Evolutionary conservation across 2,113 vertebrate genomes (phyloP), one percentile per base, ranked within the genome.

Genomic region (Acrocephalus kingi): DNA sequence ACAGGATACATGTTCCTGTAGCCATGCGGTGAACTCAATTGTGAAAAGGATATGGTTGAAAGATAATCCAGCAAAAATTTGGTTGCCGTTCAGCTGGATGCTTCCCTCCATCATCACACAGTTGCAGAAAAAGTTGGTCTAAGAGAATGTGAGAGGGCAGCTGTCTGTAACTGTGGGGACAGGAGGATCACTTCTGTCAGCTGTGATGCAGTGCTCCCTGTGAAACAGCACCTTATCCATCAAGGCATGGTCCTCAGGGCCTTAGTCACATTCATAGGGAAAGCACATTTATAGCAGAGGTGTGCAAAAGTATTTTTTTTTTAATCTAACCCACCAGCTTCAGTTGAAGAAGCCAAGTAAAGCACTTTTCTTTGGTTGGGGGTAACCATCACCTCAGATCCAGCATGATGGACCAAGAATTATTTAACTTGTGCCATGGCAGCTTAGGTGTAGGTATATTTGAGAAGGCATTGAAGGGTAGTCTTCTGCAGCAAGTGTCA

Each of bases 41-140:
- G 4, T 4, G 21, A 61, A 84, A 89, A 95, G 51, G 51, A 85
- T 88, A 58, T 30, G 71, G 68, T 6, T 45, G 56, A 63, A 90
- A 91, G 80, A 61, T 79, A 90, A 83, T 93, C 63, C 59, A 83
- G 90, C 37, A 91, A 72, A 97, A 89, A 61, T 75, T 10, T 37
- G 30, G 33, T 89, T 86, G 68, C 52, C 41, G 87, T 92, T 90
- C 91, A 88, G 39, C 84, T 89, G 86, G 39, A 56, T 52, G 48
- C 43, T 91, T 75, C 81, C 55, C 48, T 84, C 56, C 9, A 8
- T 94, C 11, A 11, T 69, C 49, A 66, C 83, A 64, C 73, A 95
- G 89, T 93, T 95, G 94, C 89, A 84, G 91, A 56, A 89, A 80
- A 93, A 45, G 61, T 59, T 81, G 54, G 52, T 79, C 73, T 83